Evolutionary conservation across 1,140 invertebrate genomes (phyloP), one percentile per base, ranked within the genome.

Genomic region (Caenorhabditis brenneri): DNA sequence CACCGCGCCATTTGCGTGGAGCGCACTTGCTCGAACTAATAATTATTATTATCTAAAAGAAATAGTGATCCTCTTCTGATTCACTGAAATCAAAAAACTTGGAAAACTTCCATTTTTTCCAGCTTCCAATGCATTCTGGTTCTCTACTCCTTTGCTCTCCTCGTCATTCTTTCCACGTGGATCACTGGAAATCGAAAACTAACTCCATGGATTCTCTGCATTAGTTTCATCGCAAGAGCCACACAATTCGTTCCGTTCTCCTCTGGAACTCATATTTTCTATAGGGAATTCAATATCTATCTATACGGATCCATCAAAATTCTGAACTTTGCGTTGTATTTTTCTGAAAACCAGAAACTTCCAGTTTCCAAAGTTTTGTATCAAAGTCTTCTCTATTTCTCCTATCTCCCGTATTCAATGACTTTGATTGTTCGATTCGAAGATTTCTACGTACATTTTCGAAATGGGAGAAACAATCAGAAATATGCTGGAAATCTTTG

Each of bases 371-470:
- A 60, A n/a, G 27, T 60, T 69, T 29, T 55, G 22, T 9, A n/a
- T 10, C 22, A 46, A 2, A 69, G 55, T 19, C 29, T 87, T 2
- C 31, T 46, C 29, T 90, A 90, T 78, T 58, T 88, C 29, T 83
- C 90, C 12, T 90, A 90, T 69, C 88, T 89, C 22, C 86, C 87
- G 0, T 90, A 89, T 39, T 85, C 87, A 10, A 87, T 86, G 51
- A 84, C 87, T 19, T 80, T 90, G 15, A 90, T 90, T 39, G 89
- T 90, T n/a, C 83, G 89, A 36, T 90, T 86, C 53, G 90, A 90
- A 55, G 89, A 90, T 49, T 90, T 89, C 31, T 22, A 83, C 19
- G 55, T 22, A 12, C 55, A 80, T 46, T 60, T 49, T 16, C 7
- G 55, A 42, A 86, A 36, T 22, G 65, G 22, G 42, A 27, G 42